Evolutionary conservation across 1,140 invertebrate genomes (phyloP), one percentile per base, ranked within the genome.

Genomic region (Zaprionus camerounensis): DNA sequence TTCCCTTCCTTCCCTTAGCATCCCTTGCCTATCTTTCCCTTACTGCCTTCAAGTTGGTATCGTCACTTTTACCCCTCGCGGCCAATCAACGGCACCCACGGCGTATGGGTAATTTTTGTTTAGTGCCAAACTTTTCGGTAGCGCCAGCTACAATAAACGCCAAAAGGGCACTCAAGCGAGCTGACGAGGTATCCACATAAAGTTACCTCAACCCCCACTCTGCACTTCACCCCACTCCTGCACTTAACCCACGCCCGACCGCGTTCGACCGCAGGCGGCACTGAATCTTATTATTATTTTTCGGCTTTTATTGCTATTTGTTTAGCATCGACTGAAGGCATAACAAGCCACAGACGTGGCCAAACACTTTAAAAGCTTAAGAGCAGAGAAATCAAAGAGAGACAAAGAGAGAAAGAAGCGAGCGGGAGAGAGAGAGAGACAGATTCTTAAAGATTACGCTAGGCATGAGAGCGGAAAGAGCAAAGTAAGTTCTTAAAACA

Each of bases 31-130:
- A 9, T 13, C 20, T 22, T 1, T 57, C 22, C 3, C n/a, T 26
- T 12, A 12, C 58, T 44, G 24, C 34, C 13, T 24, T 5, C 46
- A 28, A 58, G 31, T 56, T 31, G 58, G 69, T 57, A 34, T 56
- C 57, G 53, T 49, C 31, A 31, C 28, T 38, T 38, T 49, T 41
- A 34, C 15, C 38, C 9, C 44, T 24, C 51, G 20, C 72, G 70
- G 66, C 71, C 77, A 87, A 87, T 87, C 80, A 82, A 73, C 71
- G 70, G 73, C 69, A 73, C 80, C 82, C 84, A 68, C 68, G 70
- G 84, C 81, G 84, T 87, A 87, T 87, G 84, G 84, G 84, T 88
- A 87, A 88, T 87, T 83, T 87, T 78, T 84, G 84, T 78, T 83
- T 83, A 88, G 77, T 78, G 81, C 77, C 67, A 78, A 88, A 87